Evolutionary conservation across 92 coral and sea anemone species (phyloP), one percentile per base, ranked within the genome.

Genomic region (Epizoanthus rinbou): DNA sequence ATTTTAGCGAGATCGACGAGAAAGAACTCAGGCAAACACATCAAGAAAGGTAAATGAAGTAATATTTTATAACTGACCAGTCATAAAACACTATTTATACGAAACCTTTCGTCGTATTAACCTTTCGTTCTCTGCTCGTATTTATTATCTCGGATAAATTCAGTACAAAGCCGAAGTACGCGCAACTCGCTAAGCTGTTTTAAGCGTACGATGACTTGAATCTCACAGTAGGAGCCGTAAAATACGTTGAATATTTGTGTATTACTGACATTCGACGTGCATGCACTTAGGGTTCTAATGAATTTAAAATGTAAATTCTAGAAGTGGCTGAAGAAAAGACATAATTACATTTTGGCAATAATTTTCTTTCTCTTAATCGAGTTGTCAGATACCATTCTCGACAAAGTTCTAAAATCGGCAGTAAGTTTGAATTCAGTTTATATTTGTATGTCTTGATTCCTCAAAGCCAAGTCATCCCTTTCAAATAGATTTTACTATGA

Each of bases 271-370:
- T 57, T 39, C 16, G 73, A 60, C 64, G 82, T 37, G 60, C 47
- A 3, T 62, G 54, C 3, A 11, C 14, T 50, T 50, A 50, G 54
- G 19, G 15, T 8, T 28, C 71, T 43, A 63, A 22, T 78, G 57
- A 78, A 62, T 78, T 78, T 62, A 78, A 78, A 19, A 78, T 78
- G 82, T 63, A 78, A 78, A 78, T 78, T 62, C 58, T 78, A 21
- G 33, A 17, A 23, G 80, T 50, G 15, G 69, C 62, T 10, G 82
- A 31, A 59, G 59, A 78, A 60, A 59, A 56, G 7, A 60, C 60
- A 22, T 19, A 19, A 24, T 22, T 78, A 24, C 13, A 50, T 60
- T 41, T 78, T 54, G 33, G 41, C 66, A 59, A 62, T 60, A 41
- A 25, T 22, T 11, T 5, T 10, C 63, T 33, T 11, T 78, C 50